A percentile compares a stretch with the other conserved stretches of the same genome.
Evolutionary conservation across 2,797 vertebrate species (phyloP).

Genomic region (Takifugu ocellatus): DNA sequence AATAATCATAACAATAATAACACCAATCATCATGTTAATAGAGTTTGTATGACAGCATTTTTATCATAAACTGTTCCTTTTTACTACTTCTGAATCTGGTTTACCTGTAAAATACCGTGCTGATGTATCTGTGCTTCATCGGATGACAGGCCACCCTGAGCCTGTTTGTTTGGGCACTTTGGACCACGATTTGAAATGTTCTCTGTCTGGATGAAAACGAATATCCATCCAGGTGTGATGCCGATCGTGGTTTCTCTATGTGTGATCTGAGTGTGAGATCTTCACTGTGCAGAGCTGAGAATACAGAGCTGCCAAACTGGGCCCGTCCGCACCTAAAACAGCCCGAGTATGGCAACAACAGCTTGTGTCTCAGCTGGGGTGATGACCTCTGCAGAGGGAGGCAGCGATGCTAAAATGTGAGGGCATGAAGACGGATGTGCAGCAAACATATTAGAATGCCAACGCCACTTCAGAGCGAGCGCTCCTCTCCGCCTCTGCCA

Average conservation of each 20-base stretch:
- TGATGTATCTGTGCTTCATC: slow-evolving; percentile 3
- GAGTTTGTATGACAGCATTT: too few relatives aligned
- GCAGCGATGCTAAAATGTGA: too few relatives aligned
- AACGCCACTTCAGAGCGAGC: too few relatives aligned
- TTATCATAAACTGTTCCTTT: too few relatives aligned
- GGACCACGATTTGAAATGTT: too few relatives aligned
- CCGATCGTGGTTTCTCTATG: not conserved
- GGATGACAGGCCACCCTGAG: not conserved
- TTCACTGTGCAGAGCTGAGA: slow-evolving; percentile 22
- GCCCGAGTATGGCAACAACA: slow-evolving; percentile 61
- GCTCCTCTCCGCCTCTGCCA: too few relatives aligned
- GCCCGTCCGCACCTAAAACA: slow-evolving; percentile 51
- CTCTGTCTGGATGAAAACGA: not conserved
- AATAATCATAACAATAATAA: too few relatives aligned
- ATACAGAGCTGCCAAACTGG: slow-evolving; percentile 43
- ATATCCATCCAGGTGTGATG: not conserved
- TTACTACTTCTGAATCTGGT: too few relatives aligned
- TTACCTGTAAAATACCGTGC: too few relatives aligned
- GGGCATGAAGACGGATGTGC: not conserved
- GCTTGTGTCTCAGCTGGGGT: slow-evolving; percentile 75
- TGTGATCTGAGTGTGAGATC: slow-evolving; percentile 17
- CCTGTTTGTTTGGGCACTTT: not conserved
- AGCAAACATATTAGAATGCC: too few relatives aligned
- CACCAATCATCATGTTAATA: too few relatives aligned
- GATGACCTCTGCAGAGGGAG: slow-evolving; percentile 62